A percentile compares a stretch with the other conserved stretches of the same genome.
These are phyloP conservation scores for Phengaris arion DNA, from an alignment of 2,888 invertebrate genomes.

Conservation along the genomic window DNA sequence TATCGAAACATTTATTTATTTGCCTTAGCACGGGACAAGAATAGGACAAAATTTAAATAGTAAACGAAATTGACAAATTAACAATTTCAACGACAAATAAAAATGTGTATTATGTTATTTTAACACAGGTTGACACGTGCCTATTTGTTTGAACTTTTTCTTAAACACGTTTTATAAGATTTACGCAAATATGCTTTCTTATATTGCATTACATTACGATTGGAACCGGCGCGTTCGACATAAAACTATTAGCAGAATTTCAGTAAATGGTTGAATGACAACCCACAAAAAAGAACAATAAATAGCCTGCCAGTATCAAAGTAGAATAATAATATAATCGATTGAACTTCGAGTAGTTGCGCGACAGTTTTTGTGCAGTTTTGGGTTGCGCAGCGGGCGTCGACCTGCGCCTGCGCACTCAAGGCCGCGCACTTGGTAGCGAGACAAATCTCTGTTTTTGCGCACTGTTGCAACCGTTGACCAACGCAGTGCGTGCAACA, in stretches of 20 bases:
- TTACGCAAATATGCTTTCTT: neutral
- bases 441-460: slow-evolving; percentile 67
- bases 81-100: neutral
- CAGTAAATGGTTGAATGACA: too few relatives aligned
- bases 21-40: too few relatives aligned
- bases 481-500: slow-evolving; percentile 56
- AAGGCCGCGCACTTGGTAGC: slow-evolving; percentile 64
- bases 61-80: too few relatives aligned
- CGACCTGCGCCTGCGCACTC: slow-evolving; percentile 65
- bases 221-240: too few relatives aligned
- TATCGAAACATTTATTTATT: too few relatives aligned
- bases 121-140: neutral
- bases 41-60: too few relatives aligned
- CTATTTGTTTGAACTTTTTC: slow-evolving; percentile 10
- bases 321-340: neutral
- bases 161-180: neutral
- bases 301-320: neutral
- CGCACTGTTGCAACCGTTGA: slow-evolving; percentile 52
- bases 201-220: too few relatives aligned
- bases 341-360: slow-evolving; percentile 46
- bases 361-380: slow-evolving; percentile 43
- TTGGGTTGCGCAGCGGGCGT: slow-evolving; percentile 50
- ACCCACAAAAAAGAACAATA: too few relatives aligned
- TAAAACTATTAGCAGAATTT: too few relatives aligned
- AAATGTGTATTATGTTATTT: neutral